phyloP scores from a whole-genome alignment of 2,888 invertebrate genomes.

The Xestia ashworthii region DNA sequence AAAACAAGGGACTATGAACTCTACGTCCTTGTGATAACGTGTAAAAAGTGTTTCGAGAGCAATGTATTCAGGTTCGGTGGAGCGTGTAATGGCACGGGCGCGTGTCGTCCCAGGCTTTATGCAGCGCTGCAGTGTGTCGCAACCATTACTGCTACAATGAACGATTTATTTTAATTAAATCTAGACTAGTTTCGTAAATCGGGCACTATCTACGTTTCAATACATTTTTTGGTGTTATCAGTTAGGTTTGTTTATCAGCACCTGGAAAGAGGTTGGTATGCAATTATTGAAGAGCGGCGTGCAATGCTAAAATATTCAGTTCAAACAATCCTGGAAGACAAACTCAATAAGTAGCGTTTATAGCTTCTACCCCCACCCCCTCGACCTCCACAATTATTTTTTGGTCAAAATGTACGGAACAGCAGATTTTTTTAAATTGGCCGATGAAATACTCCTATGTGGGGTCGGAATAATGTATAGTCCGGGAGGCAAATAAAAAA shows the following conservation, averaged over 20 bases:
- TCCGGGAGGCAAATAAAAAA: no score
- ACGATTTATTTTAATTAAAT: slow-evolving; percentile 56
- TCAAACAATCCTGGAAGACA: background rate
- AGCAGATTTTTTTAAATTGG: no score
- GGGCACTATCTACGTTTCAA: background rate
- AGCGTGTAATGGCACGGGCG: slow-evolving; percentile 74
- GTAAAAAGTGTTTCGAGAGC: slow-evolving; percentile 55
- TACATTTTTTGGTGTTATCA: no score
- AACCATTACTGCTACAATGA: slow-evolving; percentile 49
- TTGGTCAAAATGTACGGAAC: no score
- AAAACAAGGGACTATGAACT: slow-evolving; percentile 69
- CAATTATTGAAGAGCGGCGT: no score
- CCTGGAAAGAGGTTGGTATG: no score
- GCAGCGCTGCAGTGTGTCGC: slow-evolving; percentile 54
- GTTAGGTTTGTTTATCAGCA: no score
- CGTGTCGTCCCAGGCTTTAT: slow-evolving; percentile 65
- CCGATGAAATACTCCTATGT: no score
- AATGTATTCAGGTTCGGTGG: slow-evolving; percentile 61
- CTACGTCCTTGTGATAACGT: slow-evolving; percentile 64
- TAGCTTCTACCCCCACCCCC: no score
- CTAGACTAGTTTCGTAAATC: slow-evolving; percentile 54
- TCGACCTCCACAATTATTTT: no score
- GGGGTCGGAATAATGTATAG: no score
- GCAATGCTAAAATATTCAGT: no score
- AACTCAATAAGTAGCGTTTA: background rate